A percentile compares a stretch with the other conserved stretches of the same genome.
Evolutionary conservation across 2,113 vertebrate genomes (phyloP).

Genomic region (Platysternon megacephalum): DNA sequence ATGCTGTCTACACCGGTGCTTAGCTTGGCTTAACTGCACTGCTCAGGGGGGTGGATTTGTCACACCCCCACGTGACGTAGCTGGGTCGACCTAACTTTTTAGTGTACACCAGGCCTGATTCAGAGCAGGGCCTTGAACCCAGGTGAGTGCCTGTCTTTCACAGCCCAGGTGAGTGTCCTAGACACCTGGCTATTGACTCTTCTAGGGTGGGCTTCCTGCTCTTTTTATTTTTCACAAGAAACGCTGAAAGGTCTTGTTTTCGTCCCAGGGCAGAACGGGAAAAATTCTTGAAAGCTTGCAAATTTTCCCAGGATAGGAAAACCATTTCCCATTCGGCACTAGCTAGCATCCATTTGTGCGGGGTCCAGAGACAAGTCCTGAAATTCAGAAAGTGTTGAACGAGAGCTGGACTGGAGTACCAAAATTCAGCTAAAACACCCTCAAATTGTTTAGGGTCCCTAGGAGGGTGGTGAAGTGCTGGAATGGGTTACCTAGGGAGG

Average conservation of each 20-base stretch:
- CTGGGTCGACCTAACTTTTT: not conserved
- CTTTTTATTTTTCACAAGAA: not conserved
- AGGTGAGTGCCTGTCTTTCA: no score
- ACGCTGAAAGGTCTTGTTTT: not conserved
- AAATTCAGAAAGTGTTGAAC: not conserved
- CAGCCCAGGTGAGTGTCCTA: not conserved
- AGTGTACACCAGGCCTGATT: not conserved
- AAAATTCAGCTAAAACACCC: not conserved
- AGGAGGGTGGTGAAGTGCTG: no score
- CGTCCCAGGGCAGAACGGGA: not conserved
- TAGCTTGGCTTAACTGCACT: not conserved
- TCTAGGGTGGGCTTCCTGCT: not conserved
- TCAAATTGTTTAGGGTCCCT: not conserved
- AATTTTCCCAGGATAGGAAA: not conserved
- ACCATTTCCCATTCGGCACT: not conserved
- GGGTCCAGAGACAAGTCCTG: not conserved
- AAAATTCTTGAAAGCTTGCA: not conserved
- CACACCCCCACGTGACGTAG: not conserved
- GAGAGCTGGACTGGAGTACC: not conserved
- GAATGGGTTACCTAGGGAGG: no score
- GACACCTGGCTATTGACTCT: not conserved
- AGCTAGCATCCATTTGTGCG: not conserved
- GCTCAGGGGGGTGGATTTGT: not conserved
- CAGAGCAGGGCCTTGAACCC: not conserved
- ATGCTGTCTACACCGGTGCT: not conserved